Conservation (phyloP, 2,888 invertebrate genomes). For the Invenusta paracnida region DNA sequence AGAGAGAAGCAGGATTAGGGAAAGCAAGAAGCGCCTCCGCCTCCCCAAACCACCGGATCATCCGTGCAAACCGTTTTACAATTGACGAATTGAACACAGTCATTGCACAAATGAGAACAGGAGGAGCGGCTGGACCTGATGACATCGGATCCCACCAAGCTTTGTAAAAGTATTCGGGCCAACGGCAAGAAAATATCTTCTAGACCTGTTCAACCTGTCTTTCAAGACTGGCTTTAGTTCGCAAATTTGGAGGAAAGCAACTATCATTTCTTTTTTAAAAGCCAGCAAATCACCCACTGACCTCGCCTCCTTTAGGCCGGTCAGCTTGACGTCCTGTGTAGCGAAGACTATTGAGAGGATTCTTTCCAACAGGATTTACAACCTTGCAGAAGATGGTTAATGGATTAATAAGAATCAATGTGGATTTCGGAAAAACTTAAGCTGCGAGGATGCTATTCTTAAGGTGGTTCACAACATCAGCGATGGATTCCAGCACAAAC, state of each 20-base stretch:
- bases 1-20: neutral
- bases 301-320: neutral
- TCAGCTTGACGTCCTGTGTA: neutral
- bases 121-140: neutral
- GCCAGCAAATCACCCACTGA: neutral
- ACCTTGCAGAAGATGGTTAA: neutral
- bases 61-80: neutral
- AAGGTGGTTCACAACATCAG: neutral
- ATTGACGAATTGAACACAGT: neutral
- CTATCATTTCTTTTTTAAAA: neutral
- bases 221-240: neutral
- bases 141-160: neutral
- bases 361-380: neutral
- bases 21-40: neutral
- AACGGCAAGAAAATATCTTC: neutral
- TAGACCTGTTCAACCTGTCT: neutral
- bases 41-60: neutral
- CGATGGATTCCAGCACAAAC: neutral
- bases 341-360: neutral
- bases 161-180: neutral
- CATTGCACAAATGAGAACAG: neutral
- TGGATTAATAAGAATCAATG: neutral
- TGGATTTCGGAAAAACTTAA: neutral
- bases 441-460: neutral
- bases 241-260: neutral